Conservation (phyloP, 1,140 invertebrate genomes). For the fruit fly (Drosophila melanogaster) region DNA sequence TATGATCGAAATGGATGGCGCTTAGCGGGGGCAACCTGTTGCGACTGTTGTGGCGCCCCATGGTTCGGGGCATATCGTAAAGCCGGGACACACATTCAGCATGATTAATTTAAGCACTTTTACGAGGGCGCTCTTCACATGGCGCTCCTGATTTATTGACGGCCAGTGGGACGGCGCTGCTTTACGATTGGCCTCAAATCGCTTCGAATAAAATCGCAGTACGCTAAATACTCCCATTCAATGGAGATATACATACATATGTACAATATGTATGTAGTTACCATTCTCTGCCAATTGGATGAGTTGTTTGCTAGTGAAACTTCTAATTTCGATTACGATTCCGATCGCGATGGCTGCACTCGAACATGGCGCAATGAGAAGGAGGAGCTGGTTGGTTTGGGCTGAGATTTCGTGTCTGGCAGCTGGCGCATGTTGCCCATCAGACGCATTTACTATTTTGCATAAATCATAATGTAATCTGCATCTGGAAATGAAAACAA, state of each 20-base stretch:
- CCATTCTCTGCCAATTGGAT: neutral
- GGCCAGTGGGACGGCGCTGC: slow-evolving; percentile 47
- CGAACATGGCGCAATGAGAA: slow-evolving; percentile 31
- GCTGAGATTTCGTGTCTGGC: slow-evolving; percentile 34
- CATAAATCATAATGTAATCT: slow-evolving; percentile 85
- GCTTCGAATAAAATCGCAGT: slow-evolving; percentile 31
- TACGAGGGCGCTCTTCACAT: slow-evolving; percentile 83
- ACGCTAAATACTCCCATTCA: slow-evolving; percentile 24
- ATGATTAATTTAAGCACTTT: slow-evolving; percentile 85
- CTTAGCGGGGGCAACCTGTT: slow-evolving; percentile 68
- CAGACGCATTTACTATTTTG: slow-evolving; percentile 84
- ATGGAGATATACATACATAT: neutral
- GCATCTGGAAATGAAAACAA: slow-evolving; percentile 83
- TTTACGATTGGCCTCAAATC: slow-evolving; percentile 67
- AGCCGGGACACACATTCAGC: slow-evolving; percentile 73
- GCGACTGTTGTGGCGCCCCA: slow-evolving; percentile 50
- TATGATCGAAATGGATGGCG: slow-evolving; percentile 47
- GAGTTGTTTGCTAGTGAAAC: neutral
- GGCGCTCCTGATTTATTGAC: slow-evolving; percentile 79
- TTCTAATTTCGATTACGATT: slow-evolving; percentile 24
- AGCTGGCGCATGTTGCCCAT: slow-evolving; percentile 81
- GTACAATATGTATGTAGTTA: neutral
- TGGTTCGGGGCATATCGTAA: slow-evolving; percentile 68
- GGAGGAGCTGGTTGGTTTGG: neutral
- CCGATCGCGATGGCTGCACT: slow-evolving; percentile 38